phyloP scores from a whole-genome alignment of 2,888 invertebrate species.

The Pimpla rufipes region DNA sequence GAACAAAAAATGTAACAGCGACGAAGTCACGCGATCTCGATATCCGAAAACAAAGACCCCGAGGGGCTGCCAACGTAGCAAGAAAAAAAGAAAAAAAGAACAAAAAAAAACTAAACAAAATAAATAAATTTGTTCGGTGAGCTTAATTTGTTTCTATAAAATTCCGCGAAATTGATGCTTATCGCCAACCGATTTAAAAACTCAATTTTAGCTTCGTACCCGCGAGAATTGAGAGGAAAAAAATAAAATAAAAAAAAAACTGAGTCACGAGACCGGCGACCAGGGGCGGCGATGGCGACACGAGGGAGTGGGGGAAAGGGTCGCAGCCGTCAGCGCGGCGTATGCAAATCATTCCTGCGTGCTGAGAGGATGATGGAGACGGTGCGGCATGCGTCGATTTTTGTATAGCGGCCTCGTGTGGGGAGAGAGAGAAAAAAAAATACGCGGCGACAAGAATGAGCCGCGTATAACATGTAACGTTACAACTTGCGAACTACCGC shows the following conservation, averaged over 20 bases:
- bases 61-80: background rate
- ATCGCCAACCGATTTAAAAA: background rate
- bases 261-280: conserved; percentile 76
- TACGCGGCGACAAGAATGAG: background rate
- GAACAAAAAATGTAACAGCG: background rate
- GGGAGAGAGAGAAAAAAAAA: conserved; percentile 38
- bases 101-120: background rate
- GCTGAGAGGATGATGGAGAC: conserved; percentile 59
- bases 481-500: too few species aligned
- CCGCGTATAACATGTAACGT: background rate
- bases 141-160: background rate
- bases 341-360: conserved; percentile 79
- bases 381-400: conserved; percentile 41
- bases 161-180: background rate
- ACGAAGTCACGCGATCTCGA: conserved; percentile 5
- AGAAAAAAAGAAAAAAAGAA: background rate
- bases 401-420: conserved; percentile 43
- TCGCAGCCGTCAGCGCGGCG: conserved; percentile 77
- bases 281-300: conserved; percentile 13
- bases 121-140: background rate
- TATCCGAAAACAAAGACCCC: background rate
- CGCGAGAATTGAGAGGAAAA: background rate
- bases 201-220: background rate
- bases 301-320: conserved; percentile 43
- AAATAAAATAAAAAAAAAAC: conserved; percentile 71